These are phyloP conservation scores for Drosophila longiperda DNA, from an alignment of 2,888 invertebrate genomes.

Conservation along the genomic window DNA sequence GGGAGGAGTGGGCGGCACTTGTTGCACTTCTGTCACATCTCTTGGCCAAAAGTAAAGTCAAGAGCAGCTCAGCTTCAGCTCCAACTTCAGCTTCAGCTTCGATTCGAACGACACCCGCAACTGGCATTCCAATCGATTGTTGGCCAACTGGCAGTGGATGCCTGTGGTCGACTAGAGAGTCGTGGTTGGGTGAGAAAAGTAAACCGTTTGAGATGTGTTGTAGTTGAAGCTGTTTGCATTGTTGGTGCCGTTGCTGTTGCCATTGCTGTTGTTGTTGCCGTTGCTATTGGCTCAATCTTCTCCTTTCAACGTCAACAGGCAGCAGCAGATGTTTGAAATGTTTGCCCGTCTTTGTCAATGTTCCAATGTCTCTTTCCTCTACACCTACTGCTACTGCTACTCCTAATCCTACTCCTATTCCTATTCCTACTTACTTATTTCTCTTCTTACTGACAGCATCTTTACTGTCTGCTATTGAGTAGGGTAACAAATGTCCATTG, in stretches of 20 bases:
- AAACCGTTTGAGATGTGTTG: constrained; percentile 59
- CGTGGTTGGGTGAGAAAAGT: constrained; percentile 69
- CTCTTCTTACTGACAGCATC: constrained; percentile 14
- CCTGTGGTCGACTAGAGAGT: constrained; percentile 39
- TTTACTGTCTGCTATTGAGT: constrained; percentile 57
- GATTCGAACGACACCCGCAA: constrained; percentile 65
- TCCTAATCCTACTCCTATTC: constrained; percentile 17
- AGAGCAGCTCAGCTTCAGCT: neutral
- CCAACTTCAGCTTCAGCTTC: constrained; percentile 22
- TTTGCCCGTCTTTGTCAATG: constrained; percentile 70
- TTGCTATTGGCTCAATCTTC: constrained; percentile 34
- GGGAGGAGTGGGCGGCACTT: constrained; percentile 38
- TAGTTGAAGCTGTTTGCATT: constrained; percentile 20
- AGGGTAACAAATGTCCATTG: constrained; percentile 58
- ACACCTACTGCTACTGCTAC: constrained; percentile 9
- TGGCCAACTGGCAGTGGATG: constrained; percentile 61
- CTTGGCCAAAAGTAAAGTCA: constrained; percentile 23
- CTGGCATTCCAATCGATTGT: constrained; percentile 74
- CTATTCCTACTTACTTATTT: neutral
- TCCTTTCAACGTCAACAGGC: constrained; percentile 53
- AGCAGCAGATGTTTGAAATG: constrained; percentile 72
- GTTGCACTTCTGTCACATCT: constrained; percentile 61
- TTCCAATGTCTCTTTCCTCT: constrained; percentile 18
- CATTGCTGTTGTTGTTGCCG: neutral
- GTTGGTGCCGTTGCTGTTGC: constrained; percentile 2